Percentiles rank a stretch among this genome's conserved stretches.
Evolutionary conservation across 2,113 vertebrate genomes (phyloP).

Genomic region (Corynorhinus townsendii): DNA sequence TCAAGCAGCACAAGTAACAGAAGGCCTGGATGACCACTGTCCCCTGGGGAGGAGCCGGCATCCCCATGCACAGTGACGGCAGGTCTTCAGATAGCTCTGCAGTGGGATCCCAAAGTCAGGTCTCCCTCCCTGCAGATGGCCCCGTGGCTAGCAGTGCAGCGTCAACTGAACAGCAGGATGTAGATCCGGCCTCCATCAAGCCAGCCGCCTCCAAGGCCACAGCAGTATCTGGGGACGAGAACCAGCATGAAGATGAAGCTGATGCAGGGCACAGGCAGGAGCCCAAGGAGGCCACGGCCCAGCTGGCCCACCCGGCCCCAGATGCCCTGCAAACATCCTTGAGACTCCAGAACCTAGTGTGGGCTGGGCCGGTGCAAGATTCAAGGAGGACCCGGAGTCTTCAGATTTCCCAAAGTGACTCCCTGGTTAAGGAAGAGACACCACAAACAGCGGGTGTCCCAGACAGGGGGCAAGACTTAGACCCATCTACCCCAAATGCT

Average conservation of each 20-base stretch:
- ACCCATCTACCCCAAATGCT: accelerated
- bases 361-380: background rate
- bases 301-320: accelerated
- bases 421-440: background rate
- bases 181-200: background rate
- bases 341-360: background rate
- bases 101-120: background rate
- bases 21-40: slow-evolving; percentile 47
- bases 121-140: background rate
- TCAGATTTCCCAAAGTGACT: background rate
- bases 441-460: accelerated
- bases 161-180: accelerated
- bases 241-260: background rate
- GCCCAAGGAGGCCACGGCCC: background rate
- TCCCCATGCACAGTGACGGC: background rate
- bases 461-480: background rate
- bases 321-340: accelerated
- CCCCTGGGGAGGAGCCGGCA: background rate
- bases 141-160: accelerated
- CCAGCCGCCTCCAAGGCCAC: background rate
- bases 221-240: background rate
- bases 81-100: background rate
- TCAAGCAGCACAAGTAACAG: background rate
- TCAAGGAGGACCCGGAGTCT: accelerated
- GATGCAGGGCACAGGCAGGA: background rate